Evolutionary conservation across 2,888 invertebrate species (phyloP).

Genomic region (Lasius platythorax): DNA sequence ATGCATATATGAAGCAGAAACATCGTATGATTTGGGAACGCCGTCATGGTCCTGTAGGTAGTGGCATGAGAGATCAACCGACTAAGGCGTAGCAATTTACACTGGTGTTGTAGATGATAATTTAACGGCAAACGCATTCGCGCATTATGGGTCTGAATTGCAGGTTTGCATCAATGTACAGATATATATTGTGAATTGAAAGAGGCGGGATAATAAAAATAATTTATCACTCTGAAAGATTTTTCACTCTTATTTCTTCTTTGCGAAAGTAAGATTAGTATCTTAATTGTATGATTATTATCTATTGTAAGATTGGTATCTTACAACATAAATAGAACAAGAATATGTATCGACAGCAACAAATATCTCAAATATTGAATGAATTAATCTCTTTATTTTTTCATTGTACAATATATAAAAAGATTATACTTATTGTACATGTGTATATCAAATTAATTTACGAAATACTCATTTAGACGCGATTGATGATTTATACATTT

Average conservation of each 20-base stretch:
- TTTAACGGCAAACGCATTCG: constrained; percentile 37
- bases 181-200: constrained; percentile 42
- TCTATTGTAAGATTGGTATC: neutral
- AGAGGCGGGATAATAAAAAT: constrained; percentile 60
- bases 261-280: neutral
- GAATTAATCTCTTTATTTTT: constrained; percentile 63
- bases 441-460: constrained; percentile 78
- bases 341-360: neutral
- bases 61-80: constrained; percentile 87
- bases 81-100: constrained; percentile 28
- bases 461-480: constrained; percentile 74
- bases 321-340: neutral
- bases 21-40: constrained; percentile 99
- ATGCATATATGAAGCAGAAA: constrained; percentile 98
- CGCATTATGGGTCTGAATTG: constrained; percentile 9
- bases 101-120: constrained; percentile 55
- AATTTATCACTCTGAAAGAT: constrained; percentile 54
- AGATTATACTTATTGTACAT: constrained; percentile 75
- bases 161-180: constrained; percentile 57
- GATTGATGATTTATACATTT: constrained; percentile 73
- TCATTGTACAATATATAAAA: constrained; percentile 75
- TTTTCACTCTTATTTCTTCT: neutral
- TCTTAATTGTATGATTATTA: no score
- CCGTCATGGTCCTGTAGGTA: constrained; percentile 93
- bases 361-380: constrained; percentile 47